Evolutionary conservation across 2,888 invertebrate species (phyloP).

Genomic region (Polymixis flavicincta): DNA sequence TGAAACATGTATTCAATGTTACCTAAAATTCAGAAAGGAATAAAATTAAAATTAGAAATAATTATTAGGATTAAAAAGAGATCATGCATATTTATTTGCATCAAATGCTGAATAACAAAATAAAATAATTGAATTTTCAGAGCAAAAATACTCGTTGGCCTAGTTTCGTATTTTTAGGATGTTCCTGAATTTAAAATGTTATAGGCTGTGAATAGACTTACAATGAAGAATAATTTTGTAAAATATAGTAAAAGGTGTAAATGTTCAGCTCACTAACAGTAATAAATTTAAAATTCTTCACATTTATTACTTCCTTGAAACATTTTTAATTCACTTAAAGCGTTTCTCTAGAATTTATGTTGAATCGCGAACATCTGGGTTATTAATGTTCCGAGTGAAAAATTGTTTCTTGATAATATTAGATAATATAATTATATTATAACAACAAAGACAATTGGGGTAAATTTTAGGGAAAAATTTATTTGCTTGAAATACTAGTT

Average conservation of each 20-base stretch:
- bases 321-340: slow-evolving; percentile 56
- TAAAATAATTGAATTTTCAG: not conserved
- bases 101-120: not conserved
- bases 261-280: slow-evolving; percentile 21
- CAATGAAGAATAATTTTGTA: not conserved
- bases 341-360: slow-evolving; percentile 51
- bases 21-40: not conserved
- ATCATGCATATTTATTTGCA: too few relatives aligned
- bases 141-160: not conserved
- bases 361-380: slow-evolving; percentile 53
- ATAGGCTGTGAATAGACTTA: not conserved
- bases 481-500: not conserved
- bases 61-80: too few relatives aligned
- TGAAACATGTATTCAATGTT: not conserved
- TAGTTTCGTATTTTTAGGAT: not conserved
- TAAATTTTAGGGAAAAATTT: not conserved
- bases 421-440: not conserved
- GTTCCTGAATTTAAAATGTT: not conserved
- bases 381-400: slow-evolving; percentile 47
- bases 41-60: too few relatives aligned
- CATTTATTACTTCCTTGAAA: slow-evolving; percentile 53
- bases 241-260: slow-evolving; percentile 29
- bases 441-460: not conserved
- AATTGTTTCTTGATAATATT: slow-evolving; percentile 27
- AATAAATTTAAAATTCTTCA: slow-evolving; percentile 53